phyloP scores from a whole-genome alignment of 2,888 invertebrate species.

The Hypsopygia costalis region DNA sequence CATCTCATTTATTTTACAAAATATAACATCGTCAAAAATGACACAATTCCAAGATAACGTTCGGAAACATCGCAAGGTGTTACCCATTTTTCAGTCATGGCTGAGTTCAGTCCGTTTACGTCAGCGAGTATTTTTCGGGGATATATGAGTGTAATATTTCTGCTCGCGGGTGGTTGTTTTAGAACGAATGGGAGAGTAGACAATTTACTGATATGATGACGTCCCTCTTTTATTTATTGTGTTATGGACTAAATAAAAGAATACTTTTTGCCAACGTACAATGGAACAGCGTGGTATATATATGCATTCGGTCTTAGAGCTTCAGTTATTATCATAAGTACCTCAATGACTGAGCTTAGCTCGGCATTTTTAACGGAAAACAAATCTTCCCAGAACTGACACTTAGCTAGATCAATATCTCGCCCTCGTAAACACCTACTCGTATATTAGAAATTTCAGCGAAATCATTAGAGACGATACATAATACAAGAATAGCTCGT shows the following conservation, averaged over 20 bases:
- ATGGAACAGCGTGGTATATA: too few species aligned
- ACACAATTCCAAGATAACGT: slow-evolving; percentile 42
- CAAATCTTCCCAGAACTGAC: too few species aligned
- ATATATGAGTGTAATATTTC: slow-evolving; percentile 52
- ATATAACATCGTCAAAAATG: slow-evolving; percentile 27
- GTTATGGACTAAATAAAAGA: slow-evolving; percentile 9
- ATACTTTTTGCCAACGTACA: slow-evolving; percentile 13
- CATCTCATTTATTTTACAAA: slow-evolving; percentile 25
- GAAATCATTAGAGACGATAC: too few species aligned
- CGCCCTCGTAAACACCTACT: too few species aligned
- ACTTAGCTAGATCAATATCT: too few species aligned
- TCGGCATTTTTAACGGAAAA: too few species aligned
- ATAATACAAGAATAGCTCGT: too few species aligned
- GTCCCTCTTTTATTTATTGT: slow-evolving; percentile 26
- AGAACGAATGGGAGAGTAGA: slow-evolving; percentile 28
- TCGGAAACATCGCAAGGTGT: slow-evolving; percentile 57
- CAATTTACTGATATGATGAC: slow-evolving; percentile 35
- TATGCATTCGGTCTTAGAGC: too few species aligned
- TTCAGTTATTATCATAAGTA: too few species aligned
- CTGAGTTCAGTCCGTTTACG: slow-evolving; percentile 45
- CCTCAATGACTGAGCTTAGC: too few species aligned
- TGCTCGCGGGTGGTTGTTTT: slow-evolving; percentile 37
- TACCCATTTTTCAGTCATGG: slow-evolving; percentile 62
- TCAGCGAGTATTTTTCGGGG: slow-evolving; percentile 39
- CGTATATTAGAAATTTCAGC: too few species aligned